Percentiles rank a stretch among this genome's conserved stretches.
phyloP scores from a whole-genome alignment of 2,113 vertebrate genomes.

The Nibea albiflora region DNA sequence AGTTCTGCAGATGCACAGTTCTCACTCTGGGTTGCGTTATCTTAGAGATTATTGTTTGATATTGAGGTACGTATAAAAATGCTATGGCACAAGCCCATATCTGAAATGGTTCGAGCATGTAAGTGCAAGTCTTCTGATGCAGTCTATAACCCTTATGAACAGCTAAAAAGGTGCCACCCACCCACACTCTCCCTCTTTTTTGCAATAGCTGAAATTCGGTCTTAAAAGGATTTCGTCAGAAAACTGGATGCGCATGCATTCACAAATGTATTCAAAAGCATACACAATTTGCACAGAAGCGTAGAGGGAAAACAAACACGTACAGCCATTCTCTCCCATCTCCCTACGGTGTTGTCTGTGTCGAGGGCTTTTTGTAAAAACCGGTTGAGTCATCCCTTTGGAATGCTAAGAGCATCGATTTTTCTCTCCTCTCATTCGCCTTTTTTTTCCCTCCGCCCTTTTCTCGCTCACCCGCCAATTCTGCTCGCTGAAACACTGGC shows the following conservation, averaged over 20 bases:
- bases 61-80: not conserved
- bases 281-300: conserved; percentile 31
- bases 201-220: conserved; percentile 5
- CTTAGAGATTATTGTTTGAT: not conserved
- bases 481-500: conserved; percentile 46
- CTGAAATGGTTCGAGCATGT: conserved; percentile 15
- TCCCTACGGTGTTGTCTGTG: conserved; percentile 50
- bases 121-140: conserved; percentile 20
- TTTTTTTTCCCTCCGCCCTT: conserved; percentile 35
- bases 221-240: conserved; percentile 14
- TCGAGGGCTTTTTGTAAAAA: conserved; percentile 59
- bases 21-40: not conserved
- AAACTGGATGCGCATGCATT: not conserved
- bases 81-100: not conserved
- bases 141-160: conserved; percentile 10
- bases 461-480: conserved; percentile 57
- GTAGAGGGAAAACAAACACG: conserved; percentile 35
- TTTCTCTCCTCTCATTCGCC: conserved; percentile 53
- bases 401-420: conserved; percentile 78
- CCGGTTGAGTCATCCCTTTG: conserved; percentile 77
- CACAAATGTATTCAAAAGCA: conserved; percentile 22
- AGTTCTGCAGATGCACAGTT: too few relatives aligned
- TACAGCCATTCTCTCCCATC: conserved; percentile 36
- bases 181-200: conserved; percentile 6
- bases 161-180: conserved; percentile 22